Conservation (phyloP, 2,797 vertebrate genomes). For the Eulemur rubriventer region DNA sequence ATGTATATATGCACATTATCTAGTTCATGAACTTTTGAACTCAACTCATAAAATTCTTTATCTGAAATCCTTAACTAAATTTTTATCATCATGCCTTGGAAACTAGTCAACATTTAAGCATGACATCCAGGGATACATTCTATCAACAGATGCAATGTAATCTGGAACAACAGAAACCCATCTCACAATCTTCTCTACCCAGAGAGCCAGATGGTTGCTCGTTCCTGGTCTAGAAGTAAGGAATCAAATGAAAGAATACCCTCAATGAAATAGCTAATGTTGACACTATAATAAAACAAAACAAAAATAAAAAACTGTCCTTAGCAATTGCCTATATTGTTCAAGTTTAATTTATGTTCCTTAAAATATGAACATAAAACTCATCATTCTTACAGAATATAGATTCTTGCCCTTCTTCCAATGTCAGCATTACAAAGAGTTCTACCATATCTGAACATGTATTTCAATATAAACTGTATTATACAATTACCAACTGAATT, state of each 20-base stretch:
- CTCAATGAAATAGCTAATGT: neutral
- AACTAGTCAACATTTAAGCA: neutral
- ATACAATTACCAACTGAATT: neutral
- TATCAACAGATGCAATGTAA: neutral
- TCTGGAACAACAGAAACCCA: neutral
- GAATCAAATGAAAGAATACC: neutral
- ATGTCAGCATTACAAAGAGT: neutral
- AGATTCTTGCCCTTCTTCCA: neutral
- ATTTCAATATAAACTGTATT: neutral
- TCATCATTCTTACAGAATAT: neutral
- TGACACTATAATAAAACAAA: neutral
- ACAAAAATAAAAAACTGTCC: neutral
- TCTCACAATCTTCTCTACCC: neutral
- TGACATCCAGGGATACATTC: neutral
- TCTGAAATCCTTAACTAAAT: slow-evolving; percentile 12
- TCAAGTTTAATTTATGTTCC: neutral
- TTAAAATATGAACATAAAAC: slow-evolving; percentile 35
- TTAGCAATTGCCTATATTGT: neutral
- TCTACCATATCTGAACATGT: neutral
- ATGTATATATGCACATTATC: neutral
- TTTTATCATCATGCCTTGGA: neutral
- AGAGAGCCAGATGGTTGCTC: neutral
- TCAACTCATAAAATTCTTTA: neutral
- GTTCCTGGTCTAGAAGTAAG: neutral
- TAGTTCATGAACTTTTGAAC: neutral